Base-by-base conservation (phyloP, 2,113 vertebrate genomes). In the Eleginops maclovinus region DNA sequence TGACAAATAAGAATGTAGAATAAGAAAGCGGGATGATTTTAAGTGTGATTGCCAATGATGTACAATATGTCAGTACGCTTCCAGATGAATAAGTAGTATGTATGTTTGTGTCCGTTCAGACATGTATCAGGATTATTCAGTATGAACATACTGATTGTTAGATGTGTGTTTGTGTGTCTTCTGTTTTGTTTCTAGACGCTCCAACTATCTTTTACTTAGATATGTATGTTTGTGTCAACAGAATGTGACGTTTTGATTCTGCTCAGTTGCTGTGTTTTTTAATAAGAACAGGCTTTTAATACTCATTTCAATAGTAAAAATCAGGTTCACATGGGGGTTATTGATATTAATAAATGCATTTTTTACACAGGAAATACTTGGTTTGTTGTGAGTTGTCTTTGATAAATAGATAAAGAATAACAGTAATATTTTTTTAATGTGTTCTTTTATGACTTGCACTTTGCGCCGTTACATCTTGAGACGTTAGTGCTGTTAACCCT, bases 261-360 rank as follows among this genome's bases (percentile, higher is more conserved):
- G 41, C 70, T 71, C 31, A 41, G 66, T 47, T 31, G 46, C 9
- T n/a, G 19, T 15, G 36, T 5, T 47, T 21, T 44, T 56, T 64
- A 60, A 41, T 16, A 53, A 62, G 28, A 67, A 19, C 41, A 73
- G 46, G 55, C 17, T 64, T 72, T 59, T 44, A 44, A 68, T 55
- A 60, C 31, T 46, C 63, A 24, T 62, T 31, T 72, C 56, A 63
- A 40, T 54, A 47, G 19, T 66, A 26, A 43, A 75, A 67, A 72
- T 80, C 72, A 71, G 16, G 54, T 79, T 92, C 80, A 75, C 46
- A 65, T 69, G 31, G 31, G 21, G 51, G 24, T 75, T 22, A 72
- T 31, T 84, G 60, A 60, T 74, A 69, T 81, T 55, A 88, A 85
- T 85, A 82, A 89, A 88, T 56, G 17, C 17, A n/a, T 84, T 87